A percentile compares a stretch with the other conserved stretches of the same genome.
Evolutionary conservation across 1,140 invertebrate species (phyloP).

Genomic region (Lamellibrachia luymesi): DNA sequence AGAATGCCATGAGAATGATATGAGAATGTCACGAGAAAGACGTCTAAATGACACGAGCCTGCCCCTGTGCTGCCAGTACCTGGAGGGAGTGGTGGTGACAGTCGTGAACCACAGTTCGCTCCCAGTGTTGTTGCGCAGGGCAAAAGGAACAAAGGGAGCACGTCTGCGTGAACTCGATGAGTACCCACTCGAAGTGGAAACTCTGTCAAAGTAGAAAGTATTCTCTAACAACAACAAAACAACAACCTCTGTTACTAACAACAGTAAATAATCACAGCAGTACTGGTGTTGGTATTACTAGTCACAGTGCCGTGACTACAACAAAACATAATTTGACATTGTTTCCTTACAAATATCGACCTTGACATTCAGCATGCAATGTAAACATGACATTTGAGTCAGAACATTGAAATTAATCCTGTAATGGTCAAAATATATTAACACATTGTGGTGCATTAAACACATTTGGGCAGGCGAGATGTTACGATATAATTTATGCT

Average conservation of each 20-base stretch:
- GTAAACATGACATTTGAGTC: no score
- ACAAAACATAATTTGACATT: no score
- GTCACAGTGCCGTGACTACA: not conserved
- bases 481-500: no score
- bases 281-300: not conserved
- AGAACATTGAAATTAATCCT: no score
- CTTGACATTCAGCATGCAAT: no score
- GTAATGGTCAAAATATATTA: no score
- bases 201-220: not conserved
- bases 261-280: not conserved
- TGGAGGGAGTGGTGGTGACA: constrained; percentile 56
- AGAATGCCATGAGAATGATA: not conserved
- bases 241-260: not conserved
- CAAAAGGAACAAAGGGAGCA: constrained; percentile 89
- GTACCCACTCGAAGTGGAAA: not conserved
- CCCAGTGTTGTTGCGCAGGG: constrained; percentile 85
- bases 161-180: constrained; percentile 62
- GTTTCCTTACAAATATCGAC: no score
- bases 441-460: no score
- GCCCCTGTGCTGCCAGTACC: constrained; percentile 30
- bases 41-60: no score
- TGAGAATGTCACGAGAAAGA: not conserved
- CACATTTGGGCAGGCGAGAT: no score
- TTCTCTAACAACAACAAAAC: not conserved
- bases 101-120: constrained; percentile 80